A percentile compares a stretch with the other conserved stretches of the same genome.
Conservation (phyloP, 2,797 vertebrate species). For the Aphelocoma californica region DNA sequence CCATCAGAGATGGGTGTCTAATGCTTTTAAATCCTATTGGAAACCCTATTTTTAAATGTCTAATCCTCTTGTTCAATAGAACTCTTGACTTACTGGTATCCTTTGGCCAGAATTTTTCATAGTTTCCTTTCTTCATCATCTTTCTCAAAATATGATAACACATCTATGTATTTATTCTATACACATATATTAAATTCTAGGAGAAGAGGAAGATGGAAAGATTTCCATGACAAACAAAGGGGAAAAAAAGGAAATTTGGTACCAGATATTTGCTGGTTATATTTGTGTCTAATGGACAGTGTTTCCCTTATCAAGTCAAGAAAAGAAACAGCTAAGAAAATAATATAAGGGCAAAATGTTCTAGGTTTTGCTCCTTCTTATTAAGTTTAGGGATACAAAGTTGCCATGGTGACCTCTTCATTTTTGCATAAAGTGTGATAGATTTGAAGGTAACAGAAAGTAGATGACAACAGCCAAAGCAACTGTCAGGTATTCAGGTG, state of each 20-base stretch:
- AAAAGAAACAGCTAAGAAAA: not conserved
- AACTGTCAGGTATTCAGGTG: constrained; percentile 20
- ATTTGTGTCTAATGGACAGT: not conserved
- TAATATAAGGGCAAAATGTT: not conserved
- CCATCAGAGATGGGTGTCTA: not conserved
- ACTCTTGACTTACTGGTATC: not conserved
- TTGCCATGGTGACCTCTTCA: not conserved
- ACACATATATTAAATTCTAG: not conserved
- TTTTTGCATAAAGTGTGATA: constrained; percentile 11
- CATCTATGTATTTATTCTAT: not conserved
- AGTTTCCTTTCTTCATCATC: not conserved
- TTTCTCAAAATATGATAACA: not conserved
- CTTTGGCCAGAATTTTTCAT: not conserved
- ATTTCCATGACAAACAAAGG: not conserved
- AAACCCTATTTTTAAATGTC: not conserved
- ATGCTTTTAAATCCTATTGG: not conserved
- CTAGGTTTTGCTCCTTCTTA: not conserved
- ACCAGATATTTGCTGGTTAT: not conserved
- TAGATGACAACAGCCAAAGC: constrained; percentile 25
- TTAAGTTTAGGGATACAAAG: constrained; percentile 5
- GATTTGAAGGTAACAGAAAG: constrained; percentile 1
- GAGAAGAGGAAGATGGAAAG: not conserved
- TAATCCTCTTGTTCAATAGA: not conserved
- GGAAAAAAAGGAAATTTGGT: not conserved
- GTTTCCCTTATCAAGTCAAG: not conserved